Percentiles rank a stretch among this genome's conserved stretches.
phyloP scores from a whole-genome alignment of 2,113 vertebrate genomes.

The Cyphomyrus discorhynchus region DNA sequence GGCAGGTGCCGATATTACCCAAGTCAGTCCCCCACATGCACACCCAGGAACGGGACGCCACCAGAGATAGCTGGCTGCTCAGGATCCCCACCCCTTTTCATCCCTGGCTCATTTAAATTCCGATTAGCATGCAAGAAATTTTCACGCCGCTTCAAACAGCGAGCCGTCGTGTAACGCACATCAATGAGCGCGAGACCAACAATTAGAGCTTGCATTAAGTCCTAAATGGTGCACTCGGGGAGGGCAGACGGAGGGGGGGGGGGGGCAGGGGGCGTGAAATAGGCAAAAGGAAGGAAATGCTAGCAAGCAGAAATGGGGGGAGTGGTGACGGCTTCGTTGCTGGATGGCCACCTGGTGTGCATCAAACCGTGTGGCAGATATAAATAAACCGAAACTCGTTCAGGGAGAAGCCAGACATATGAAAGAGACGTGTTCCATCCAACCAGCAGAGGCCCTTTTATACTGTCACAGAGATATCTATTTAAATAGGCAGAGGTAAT shows the following conservation, averaged over 20 bases:
- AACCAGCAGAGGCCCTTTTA: neutral
- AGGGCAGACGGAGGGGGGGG: neutral
- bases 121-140: conserved; percentile 75
- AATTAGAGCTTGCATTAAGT: conserved; percentile 59
- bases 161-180: conserved; percentile 47
- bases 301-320: neutral
- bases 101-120: conserved; percentile 70
- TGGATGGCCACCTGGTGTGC: conserved; percentile 9
- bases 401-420: neutral
- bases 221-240: conserved; percentile 22
- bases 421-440: conserved; percentile 1
- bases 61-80: conserved; percentile 44
- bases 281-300: neutral
- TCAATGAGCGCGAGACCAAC: conserved; percentile 51
- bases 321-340: neutral
- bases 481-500: conserved; percentile 1
- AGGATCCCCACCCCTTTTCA: conserved; percentile 62
- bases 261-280: neutral
- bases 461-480: neutral
- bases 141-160: conserved; percentile 57
- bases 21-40: neutral
- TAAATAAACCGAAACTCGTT: conserved; percentile 5
- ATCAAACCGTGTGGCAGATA: neutral
- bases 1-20: neutral
- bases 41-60: neutral